These are phyloP conservation scores for Acanthiza pusilla DNA, from an alignment of 2,797 vertebrate species.

Conservation along the genomic window DNA sequence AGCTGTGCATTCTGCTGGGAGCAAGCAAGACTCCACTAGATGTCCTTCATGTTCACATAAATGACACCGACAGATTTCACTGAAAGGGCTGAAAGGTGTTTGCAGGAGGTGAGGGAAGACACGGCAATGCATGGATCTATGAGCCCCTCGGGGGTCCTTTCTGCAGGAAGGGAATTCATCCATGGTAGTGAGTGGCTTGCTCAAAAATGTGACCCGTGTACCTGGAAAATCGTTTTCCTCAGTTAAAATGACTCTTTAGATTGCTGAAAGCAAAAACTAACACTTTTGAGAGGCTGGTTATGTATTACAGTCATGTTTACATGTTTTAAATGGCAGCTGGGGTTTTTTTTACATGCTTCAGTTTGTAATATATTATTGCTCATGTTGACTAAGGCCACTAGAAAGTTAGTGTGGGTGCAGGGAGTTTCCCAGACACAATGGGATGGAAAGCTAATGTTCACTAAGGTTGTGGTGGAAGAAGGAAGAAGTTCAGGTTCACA, in stretches of 20 bases:
- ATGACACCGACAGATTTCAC: background rate
- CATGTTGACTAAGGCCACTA: background rate
- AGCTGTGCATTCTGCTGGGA: constrained; percentile 1
- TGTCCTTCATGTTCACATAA: constrained; percentile 65
- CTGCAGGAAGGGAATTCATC: background rate
- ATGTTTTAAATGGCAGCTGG: background rate
- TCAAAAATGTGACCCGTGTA: background rate
- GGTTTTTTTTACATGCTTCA: accelerated
- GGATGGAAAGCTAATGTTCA: background rate
- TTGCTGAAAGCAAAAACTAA: background rate
- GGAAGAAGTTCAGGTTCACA: background rate
- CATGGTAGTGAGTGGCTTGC: background rate
- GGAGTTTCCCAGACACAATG: background rate
- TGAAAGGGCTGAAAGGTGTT: background rate
- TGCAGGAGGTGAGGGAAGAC: background rate
- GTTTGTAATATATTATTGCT: background rate
- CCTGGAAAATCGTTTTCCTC: background rate
- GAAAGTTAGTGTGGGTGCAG: background rate
- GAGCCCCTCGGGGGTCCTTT: background rate
- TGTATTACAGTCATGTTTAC: background rate
- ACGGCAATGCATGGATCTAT: background rate
- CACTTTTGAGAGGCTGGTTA: background rate
- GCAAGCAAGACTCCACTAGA: constrained; percentile 50
- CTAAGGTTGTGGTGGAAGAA: background rate
- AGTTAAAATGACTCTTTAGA: background rate